phyloP scores from a whole-genome alignment of 2,888 invertebrate genomes.

The Agrilus mali region DNA sequence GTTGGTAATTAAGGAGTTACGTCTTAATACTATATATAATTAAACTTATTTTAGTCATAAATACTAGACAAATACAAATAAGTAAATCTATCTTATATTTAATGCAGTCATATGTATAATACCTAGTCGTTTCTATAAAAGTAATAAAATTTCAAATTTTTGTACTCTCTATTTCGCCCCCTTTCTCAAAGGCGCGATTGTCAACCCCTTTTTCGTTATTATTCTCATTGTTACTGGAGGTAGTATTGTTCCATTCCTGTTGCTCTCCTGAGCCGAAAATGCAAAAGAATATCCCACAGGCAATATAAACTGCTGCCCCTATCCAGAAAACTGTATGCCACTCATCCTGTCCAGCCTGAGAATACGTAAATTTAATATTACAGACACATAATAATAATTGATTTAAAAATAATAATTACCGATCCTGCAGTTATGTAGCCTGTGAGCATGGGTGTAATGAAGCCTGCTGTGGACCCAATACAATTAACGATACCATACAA shows the following conservation, averaged over 20 bases:
- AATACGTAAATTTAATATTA: slow-evolving; percentile 11
- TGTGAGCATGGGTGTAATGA: slow-evolving; percentile 57
- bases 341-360: slow-evolving; percentile 62
- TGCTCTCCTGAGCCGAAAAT: slow-evolving; percentile 58
- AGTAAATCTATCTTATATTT: too few species aligned
- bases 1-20: too few species aligned
- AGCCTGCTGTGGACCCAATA: slow-evolving; percentile 55
- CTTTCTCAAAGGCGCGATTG: slow-evolving; percentile 16
- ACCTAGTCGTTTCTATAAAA: too few species aligned
- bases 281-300: slow-evolving; percentile 55
- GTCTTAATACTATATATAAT: too few species aligned
- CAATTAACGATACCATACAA: slow-evolving; percentile 64
- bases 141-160: too few species aligned
- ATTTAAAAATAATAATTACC: slow-evolving; percentile 17
- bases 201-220: slow-evolving; percentile 11
- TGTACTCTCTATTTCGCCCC: slow-evolving; percentile 3
- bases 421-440: slow-evolving; percentile 39
- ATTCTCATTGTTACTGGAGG: slow-evolving; percentile 3
- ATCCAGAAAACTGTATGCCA: slow-evolving; percentile 65
- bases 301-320: slow-evolving; percentile 55
- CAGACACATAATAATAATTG: background rate
- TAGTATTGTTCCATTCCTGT: slow-evolving; percentile 55
- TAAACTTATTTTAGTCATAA: too few species aligned
- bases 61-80: too few species aligned
- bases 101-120: too few species aligned